A percentile compares a stretch with the other conserved stretches of the same genome.
These are phyloP conservation scores for Drosophila anceps DNA, from an alignment of 2,888 invertebrate genomes.

Conservation along the genomic window DNA sequence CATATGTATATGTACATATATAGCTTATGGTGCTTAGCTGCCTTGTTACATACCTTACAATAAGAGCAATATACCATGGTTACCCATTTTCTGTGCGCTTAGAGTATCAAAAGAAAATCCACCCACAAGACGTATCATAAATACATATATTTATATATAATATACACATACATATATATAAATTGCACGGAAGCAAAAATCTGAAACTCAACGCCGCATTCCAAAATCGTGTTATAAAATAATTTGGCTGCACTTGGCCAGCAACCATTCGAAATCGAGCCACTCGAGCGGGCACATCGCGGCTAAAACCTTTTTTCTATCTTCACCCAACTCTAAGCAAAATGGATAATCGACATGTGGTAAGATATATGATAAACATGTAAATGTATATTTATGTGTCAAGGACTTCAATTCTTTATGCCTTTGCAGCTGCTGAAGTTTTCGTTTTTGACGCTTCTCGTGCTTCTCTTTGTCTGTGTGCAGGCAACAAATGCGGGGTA, in stretches of 20 bases:
- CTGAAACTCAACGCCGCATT: slow-evolving; percentile 47
- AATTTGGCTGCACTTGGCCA: slow-evolving; percentile 63
- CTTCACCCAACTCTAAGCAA: slow-evolving; percentile 34
- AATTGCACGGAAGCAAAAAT: slow-evolving; percentile 73
- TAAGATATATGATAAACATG: slow-evolving; percentile 41
- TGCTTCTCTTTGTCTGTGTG: slow-evolving; percentile 65
- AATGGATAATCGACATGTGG: slow-evolving; percentile 73
- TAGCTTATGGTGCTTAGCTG: neutral
- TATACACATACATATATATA: neutral
- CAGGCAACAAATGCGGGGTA: slow-evolving; percentile 79
- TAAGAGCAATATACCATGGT: neutral
- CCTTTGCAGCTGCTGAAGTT: slow-evolving; percentile 67
- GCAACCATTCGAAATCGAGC: slow-evolving; percentile 67
- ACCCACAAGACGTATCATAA: slow-evolving; percentile 52
- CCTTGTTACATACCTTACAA: neutral
- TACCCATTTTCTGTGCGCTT: neutral
- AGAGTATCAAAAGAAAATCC: slow-evolving; percentile 33
- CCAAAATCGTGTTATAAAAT: slow-evolving; percentile 72
- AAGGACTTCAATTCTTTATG: neutral
- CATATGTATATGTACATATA: neutral
- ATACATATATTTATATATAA: neutral
- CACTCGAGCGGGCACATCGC: slow-evolving; percentile 58
- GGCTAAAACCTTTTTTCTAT: slow-evolving; percentile 22
- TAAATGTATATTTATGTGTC: neutral
- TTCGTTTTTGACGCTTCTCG: slow-evolving; percentile 71